phyloP scores from a whole-genome alignment of 2,113 vertebrate genomes.

The Accipiter virgatus region DNA sequence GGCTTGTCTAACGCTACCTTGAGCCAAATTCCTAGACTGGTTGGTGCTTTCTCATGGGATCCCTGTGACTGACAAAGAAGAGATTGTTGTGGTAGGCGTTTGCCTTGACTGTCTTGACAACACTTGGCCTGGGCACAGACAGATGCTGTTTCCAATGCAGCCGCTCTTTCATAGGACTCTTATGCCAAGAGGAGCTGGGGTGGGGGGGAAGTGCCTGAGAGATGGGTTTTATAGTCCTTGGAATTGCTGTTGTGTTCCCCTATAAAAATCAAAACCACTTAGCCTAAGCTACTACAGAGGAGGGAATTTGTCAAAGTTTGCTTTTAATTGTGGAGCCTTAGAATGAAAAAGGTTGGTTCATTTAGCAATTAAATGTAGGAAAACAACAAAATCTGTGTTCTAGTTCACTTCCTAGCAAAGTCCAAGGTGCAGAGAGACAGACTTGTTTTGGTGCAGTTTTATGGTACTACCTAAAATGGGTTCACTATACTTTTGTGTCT shows the following conservation, averaged over 20 bases:
- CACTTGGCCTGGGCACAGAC: neutral
- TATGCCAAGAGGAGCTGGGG: neutral
- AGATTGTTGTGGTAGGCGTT: slow-evolving; percentile 37
- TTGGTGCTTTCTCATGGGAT: slow-evolving; percentile 43
- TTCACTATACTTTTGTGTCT: neutral
- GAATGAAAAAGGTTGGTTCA: neutral
- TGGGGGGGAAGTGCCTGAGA: neutral
- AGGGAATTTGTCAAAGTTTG: neutral
- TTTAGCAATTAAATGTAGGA: neutral
- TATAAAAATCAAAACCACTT: neutral
- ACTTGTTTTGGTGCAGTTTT: neutral
- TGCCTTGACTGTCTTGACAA: slow-evolving; percentile 3
- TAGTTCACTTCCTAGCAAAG: neutral
- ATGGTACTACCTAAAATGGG: neutral
- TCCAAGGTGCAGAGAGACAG: neutral
- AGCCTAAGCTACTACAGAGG: neutral
- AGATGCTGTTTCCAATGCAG: neutral
- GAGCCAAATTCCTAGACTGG: neutral
- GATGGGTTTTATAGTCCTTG: neutral
- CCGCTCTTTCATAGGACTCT: neutral
- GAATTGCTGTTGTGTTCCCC: neutral
- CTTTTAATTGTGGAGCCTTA: neutral
- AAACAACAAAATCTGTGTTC: neutral
- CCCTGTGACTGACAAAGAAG: slow-evolving; percentile 26
- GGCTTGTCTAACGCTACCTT: neutral